These are phyloP conservation scores for Acronicta psi DNA, from an alignment of 2,888 invertebrate genomes.

Conservation along the genomic window DNA sequence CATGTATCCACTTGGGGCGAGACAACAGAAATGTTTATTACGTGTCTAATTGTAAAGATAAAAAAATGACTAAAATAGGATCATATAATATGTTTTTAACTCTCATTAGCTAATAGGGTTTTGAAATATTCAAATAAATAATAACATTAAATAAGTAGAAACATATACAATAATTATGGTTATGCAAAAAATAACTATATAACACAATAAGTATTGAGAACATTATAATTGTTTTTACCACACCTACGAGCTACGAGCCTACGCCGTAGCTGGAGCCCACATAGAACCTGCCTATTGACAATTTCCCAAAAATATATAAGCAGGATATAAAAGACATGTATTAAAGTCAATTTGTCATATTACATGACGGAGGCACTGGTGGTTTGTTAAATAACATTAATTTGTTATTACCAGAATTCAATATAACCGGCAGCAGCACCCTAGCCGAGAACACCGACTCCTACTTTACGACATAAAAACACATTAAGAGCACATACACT, in stretches of 20 bases:
- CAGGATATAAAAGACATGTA: not conserved
- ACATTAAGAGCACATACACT: constrained; percentile 20
- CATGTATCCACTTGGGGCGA: constrained; percentile 2
- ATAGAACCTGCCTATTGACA: constrained; percentile 5
- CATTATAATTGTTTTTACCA: too few relatives aligned
- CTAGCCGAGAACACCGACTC: not conserved
- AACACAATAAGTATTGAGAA: too few relatives aligned
- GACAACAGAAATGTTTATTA: too few relatives aligned
- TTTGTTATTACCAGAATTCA: too few relatives aligned
- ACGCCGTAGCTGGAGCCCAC: not conserved
- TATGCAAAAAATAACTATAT: too few relatives aligned
- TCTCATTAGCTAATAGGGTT: too few relatives aligned
- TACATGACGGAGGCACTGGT: constrained; percentile 6
- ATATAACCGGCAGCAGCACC: constrained; percentile 39
- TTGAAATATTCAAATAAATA: too few relatives aligned
- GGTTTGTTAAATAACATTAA: constrained; percentile 55
- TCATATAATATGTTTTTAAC: too few relatives aligned
- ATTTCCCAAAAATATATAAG: constrained; percentile 11
- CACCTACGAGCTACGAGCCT: not conserved
- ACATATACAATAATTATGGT: too few relatives aligned
- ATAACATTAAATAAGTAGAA: too few relatives aligned
- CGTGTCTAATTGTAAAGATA: too few relatives aligned
- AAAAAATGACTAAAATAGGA: too few relatives aligned
- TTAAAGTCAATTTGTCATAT: constrained; percentile 16
- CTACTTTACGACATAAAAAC: constrained; percentile 21